A percentile compares a stretch with the other conserved stretches of the same genome.
phyloP scores from a whole-genome alignment of 2,888 invertebrate genomes.

The Oligia strigilis region DNA sequence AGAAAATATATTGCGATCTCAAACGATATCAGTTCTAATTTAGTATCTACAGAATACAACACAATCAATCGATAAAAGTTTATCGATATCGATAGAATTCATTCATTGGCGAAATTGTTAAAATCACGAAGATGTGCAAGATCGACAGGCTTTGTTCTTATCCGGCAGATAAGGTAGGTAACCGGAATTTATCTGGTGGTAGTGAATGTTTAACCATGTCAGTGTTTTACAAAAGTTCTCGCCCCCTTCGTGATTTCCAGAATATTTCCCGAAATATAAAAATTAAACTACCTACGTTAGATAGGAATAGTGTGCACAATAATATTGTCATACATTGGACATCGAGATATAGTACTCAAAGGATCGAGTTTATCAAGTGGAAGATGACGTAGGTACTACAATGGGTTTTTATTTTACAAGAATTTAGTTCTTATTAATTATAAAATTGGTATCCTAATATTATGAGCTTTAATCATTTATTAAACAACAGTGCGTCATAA shows the following conservation, averaged over 20 bases:
- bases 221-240: neutral
- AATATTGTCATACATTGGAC: conserved; percentile 84
- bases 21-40: conserved; percentile 55
- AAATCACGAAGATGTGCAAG: conserved; percentile 39
- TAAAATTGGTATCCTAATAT: conserved; percentile 30
- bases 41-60: conserved; percentile 49
- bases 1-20: conserved; percentile 62
- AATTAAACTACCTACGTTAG: conserved; percentile 70
- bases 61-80: conserved; percentile 42
- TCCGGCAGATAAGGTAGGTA: neutral
- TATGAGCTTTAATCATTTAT: conserved; percentile 22
- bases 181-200: neutral
- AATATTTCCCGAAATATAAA: conserved; percentile 44
- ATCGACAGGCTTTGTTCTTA: neutral
- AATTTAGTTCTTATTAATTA: neutral
- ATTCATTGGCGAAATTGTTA: conserved; percentile 15
- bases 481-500: conserved; percentile 4
- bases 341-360: conserved; percentile 58
- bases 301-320: conserved; percentile 80
- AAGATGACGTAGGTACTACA: conserved; percentile 15
- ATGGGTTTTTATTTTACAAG: conserved; percentile 47
- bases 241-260: conserved; percentile 26
- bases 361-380: conserved; percentile 30
- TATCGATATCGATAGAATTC: conserved; percentile 34
- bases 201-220: neutral